Percentiles rank a stretch among this genome's conserved stretches.
Evolutionary conservation across 2,113 vertebrate genomes (phyloP).

Genomic region (Mormyrus iriodes): DNA sequence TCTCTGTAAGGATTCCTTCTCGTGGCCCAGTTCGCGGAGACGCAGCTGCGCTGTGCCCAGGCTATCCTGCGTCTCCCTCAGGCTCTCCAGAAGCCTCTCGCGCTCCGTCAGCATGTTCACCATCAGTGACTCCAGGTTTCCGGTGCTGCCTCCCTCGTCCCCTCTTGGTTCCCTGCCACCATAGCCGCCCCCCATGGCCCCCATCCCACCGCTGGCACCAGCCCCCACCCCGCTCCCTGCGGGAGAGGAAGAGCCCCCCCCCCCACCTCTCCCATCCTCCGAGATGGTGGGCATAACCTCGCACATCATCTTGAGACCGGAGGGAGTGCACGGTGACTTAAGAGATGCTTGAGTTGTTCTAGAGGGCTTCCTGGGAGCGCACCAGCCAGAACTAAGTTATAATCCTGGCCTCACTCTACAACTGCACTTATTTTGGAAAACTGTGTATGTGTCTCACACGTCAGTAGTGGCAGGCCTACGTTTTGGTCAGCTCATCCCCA

Average conservation of each 20-base stretch:
- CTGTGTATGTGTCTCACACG: background rate
- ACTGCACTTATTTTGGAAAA: conserved; percentile 24
- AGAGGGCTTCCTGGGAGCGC: background rate
- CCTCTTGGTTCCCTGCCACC: conserved; percentile 57
- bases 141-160: conserved; percentile 79
- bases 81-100: conserved; percentile 83
- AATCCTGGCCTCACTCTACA: conserved; percentile 6
- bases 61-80: conserved; percentile 87
- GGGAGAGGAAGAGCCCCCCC: conserved; percentile 69
- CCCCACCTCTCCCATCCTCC: conserved; percentile 75
- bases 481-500: conserved; percentile 7
- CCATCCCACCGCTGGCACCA: conserved; percentile 45
- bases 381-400: conserved; percentile 19
- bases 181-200: conserved; percentile 56
- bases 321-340: background rate
- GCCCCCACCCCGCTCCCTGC: conserved; percentile 65
- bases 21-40: conserved; percentile 80
- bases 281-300: conserved; percentile 96
- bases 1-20: conserved; percentile 83
- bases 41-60: conserved; percentile 80
- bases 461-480: background rate
- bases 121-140: conserved; percentile 89
- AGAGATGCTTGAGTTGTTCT: conserved; percentile 19
- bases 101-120: conserved; percentile 94
- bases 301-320: conserved; percentile 81